phyloP scores from a whole-genome alignment of 2,797 vertebrate species.

The Coregonus suidteri region DNA sequence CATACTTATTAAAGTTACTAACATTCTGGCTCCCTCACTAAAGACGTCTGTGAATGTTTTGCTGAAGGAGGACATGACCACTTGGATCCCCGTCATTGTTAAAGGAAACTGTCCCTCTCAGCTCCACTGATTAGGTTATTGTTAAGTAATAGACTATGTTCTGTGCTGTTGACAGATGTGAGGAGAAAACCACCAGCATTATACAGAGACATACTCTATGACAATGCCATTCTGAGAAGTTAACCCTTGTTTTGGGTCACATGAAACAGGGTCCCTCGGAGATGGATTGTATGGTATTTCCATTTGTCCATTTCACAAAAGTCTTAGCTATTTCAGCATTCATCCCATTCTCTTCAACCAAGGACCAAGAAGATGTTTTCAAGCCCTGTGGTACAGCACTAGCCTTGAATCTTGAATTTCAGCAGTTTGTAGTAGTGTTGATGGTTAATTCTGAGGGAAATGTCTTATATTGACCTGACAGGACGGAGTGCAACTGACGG shows the following conservation, averaged over 20 bases:
- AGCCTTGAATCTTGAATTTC: background rate
- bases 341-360: background rate
- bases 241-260: conserved; percentile 5
- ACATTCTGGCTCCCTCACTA: background rate
- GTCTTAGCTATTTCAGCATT: background rate
- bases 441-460: background rate
- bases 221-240: conserved; percentile 14
- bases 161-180: conserved; percentile 44
- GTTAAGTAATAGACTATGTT: conserved; percentile 37
- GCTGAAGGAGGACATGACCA: background rate
- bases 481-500: background rate
- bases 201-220: conserved; percentile 19
- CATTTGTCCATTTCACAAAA: conserved; percentile 8
- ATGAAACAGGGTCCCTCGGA: background rate
- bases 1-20: background rate
- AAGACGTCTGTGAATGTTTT: conserved; percentile 11
- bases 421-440: background rate
- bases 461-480: background rate
- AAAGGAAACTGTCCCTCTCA: conserved; percentile 4
- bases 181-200: conserved; percentile 14
- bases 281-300: conserved; percentile 16
- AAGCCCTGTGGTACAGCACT: background rate
- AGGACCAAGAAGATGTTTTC: background rate
- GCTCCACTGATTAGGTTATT: conserved; percentile 37
- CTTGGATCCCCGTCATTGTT: background rate